Conservation (phyloP, 2,888 invertebrate genomes). For the Ophioninae sp. region DNA sequence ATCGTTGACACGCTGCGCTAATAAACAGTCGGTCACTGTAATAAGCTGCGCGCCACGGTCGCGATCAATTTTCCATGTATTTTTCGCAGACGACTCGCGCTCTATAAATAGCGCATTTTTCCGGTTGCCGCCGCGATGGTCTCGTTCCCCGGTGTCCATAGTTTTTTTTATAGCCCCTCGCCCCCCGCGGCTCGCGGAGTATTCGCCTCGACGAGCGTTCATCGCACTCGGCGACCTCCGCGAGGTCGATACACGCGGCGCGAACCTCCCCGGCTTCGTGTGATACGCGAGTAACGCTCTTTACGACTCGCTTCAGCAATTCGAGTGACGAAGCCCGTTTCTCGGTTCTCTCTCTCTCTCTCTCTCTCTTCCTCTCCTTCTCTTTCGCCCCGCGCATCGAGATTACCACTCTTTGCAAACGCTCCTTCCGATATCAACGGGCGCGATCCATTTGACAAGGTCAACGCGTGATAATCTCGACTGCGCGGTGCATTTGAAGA, state of each 20-base stretch:
- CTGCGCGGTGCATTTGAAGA: background rate
- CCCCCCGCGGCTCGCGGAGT: conserved; percentile 17
- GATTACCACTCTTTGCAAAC: background rate
- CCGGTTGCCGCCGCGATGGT: conserved; percentile 11
- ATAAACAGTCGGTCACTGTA: background rate
- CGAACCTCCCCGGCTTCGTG: conserved; percentile 8
- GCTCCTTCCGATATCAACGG: background rate
- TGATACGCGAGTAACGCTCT: background rate
- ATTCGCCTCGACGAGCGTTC: conserved; percentile 37
- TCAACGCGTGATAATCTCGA: background rate
- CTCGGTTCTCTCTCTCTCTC: background rate
- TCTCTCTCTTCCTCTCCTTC: background rate
- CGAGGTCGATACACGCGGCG: conserved; percentile 51
- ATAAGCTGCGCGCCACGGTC: background rate
- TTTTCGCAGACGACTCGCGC: background rate
- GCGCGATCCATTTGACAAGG: background rate
- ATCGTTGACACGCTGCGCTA: background rate
- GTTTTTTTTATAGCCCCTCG: conserved; percentile 11
- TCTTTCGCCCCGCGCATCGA: background rate
- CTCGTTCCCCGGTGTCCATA: conserved; percentile 34
- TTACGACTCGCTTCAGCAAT: conserved; percentile 6
- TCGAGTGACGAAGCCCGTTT: background rate
- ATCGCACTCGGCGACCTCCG: conserved; percentile 40
- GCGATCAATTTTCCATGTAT: background rate
- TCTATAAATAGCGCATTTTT: conserved; percentile 31